These are phyloP conservation scores for Cheilosia impressa DNA, from an alignment of 2,888 invertebrate species.

Conservation along the genomic window DNA sequence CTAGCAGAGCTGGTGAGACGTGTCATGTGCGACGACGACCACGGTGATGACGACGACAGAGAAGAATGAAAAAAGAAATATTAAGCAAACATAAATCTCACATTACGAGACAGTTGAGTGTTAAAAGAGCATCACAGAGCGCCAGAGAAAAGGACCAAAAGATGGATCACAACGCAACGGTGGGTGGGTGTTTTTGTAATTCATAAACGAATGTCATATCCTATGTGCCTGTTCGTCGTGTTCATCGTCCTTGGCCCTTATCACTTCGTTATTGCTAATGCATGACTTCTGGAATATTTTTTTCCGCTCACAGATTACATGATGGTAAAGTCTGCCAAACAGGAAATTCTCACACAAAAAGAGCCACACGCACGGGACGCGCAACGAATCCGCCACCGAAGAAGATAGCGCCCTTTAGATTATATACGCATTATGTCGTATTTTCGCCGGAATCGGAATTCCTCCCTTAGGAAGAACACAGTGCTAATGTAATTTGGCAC, in stretches of 20 bases:
- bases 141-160: slow-evolving; percentile 25
- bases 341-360: slow-evolving; percentile 55
- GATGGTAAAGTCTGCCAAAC: slow-evolving; percentile 66
- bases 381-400: neutral
- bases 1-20: slow-evolving; percentile 53
- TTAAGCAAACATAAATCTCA: slow-evolving; percentile 73
- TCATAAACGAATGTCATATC: slow-evolving; percentile 70
- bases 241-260: slow-evolving; percentile 61
- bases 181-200: slow-evolving; percentile 45
- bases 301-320: slow-evolving; percentile 44
- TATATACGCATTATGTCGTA: slow-evolving; percentile 64
- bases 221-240: slow-evolving; percentile 12
- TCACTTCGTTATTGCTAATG: slow-evolving; percentile 72
- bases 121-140: slow-evolving; percentile 63
- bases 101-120: slow-evolving; percentile 73
- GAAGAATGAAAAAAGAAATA: slow-evolving; percentile 51
- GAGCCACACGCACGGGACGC: slow-evolving; percentile 42
- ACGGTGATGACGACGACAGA: slow-evolving; percentile 33
- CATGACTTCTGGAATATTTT: slow-evolving; percentile 65
- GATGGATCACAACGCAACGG: slow-evolving; percentile 39
- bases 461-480: slow-evolving; percentile 17
- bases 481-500: slow-evolving; percentile 62
- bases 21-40: slow-evolving; percentile 59
- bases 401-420: slow-evolving; percentile 62
- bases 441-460: slow-evolving; percentile 64